Conservation (phyloP, 2,113 vertebrate genomes). For the Chlorodrepanis virens region DNA sequence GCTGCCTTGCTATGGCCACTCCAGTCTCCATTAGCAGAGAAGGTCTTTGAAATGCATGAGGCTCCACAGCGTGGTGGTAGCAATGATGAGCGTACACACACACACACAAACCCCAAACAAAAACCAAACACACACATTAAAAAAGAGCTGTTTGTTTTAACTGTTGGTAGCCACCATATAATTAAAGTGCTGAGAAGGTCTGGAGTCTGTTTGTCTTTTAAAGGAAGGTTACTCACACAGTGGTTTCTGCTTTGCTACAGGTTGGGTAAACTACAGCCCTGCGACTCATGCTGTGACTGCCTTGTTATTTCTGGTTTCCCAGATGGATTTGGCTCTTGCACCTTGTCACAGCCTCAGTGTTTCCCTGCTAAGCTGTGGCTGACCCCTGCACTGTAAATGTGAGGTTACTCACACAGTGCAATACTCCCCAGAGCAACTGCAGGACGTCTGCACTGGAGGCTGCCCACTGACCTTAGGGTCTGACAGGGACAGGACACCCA, state of each 20-base stretch:
- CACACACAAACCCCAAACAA: neutral
- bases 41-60: neutral
- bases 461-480: neutral
- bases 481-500: neutral
- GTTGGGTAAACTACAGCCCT: neutral
- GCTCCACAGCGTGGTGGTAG: neutral
- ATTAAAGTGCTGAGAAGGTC: neutral
- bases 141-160: neutral
- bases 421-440: rapidly evolving
- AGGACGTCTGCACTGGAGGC: rapidly evolving
- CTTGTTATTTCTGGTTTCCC: neutral
- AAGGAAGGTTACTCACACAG: neutral
- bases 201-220: neutral
- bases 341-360: neutral
- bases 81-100: neutral
- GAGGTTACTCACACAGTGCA: neutral
- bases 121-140: neutral
- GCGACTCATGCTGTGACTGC: neutral
- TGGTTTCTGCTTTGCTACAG: neutral
- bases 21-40: neutral
- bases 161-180: neutral
- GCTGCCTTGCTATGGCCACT: neutral
- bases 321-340: neutral
- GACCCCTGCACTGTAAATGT: neutral
- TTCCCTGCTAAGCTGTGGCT: neutral